Evolutionary conservation across 2,888 invertebrate genomes (phyloP).

Genomic region (Cheilosia grossa): DNA sequence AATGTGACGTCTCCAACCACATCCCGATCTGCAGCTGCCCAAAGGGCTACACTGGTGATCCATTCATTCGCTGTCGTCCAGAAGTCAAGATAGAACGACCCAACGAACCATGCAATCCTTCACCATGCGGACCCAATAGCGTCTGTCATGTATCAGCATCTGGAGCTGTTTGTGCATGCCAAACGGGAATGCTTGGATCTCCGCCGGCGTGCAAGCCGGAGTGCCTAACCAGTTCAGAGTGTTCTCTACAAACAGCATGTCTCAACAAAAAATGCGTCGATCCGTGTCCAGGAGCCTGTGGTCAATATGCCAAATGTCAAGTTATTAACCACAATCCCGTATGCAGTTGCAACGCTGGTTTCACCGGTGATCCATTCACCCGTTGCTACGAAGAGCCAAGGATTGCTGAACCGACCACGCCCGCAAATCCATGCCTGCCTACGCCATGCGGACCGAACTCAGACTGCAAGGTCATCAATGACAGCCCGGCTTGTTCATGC

Average conservation of each 20-base stretch:
- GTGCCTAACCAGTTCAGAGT: slow-evolving; percentile 91
- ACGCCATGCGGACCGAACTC: slow-evolving; percentile 87
- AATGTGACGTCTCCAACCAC: slow-evolving; percentile 89
- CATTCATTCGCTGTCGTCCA: slow-evolving; percentile 86
- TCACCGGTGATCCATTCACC: slow-evolving; percentile 90
- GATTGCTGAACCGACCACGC: slow-evolving; percentile 80
- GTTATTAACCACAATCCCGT: slow-evolving; percentile 93
- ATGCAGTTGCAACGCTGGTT: slow-evolving; percentile 88
- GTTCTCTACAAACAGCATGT: slow-evolving; percentile 89
- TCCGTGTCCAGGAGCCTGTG: slow-evolving; percentile 91
- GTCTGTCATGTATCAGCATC: slow-evolving; percentile 87
- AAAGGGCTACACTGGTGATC: slow-evolving; percentile 87
- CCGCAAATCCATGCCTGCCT: slow-evolving; percentile 86
- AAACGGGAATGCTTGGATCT: slow-evolving; percentile 88
- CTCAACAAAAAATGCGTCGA: slow-evolving; percentile 89
- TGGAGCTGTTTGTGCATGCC: slow-evolving; percentile 89
- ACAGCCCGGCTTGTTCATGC: slow-evolving; percentile 86
- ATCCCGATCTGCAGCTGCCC: slow-evolving; percentile 89
- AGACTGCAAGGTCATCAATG: slow-evolving; percentile 85
- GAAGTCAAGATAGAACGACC: slow-evolving; percentile 77
- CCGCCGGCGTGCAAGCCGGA: slow-evolving; percentile 91
- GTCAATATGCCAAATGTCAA: slow-evolving; percentile 90
- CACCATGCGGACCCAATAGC: slow-evolving; percentile 91
- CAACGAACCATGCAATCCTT: slow-evolving; percentile 87
- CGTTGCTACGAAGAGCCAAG: slow-evolving; percentile 85